A percentile compares a stretch with the other conserved stretches of the same genome.
Conservation (phyloP, 2,113 vertebrate genomes). For the Platysteira castanea region DNA sequence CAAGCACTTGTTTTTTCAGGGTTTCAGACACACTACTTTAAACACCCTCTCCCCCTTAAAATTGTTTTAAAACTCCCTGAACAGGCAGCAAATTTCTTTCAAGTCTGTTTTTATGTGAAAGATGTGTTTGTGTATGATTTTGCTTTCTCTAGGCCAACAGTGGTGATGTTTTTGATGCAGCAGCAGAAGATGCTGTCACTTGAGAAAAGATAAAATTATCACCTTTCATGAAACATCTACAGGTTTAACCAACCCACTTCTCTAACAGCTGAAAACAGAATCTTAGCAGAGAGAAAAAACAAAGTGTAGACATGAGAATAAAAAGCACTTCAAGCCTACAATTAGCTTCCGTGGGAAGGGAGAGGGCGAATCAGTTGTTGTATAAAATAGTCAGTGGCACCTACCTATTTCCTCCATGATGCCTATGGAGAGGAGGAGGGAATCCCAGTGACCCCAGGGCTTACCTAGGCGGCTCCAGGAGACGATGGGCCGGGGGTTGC, state of each 20-base stretch:
- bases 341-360: neutral
- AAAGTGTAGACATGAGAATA: neutral
- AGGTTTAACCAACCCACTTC: slow-evolving; percentile 43
- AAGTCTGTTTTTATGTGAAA: neutral
- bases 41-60: neutral
- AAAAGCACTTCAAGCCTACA: slow-evolving; percentile 35
- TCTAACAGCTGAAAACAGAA: slow-evolving; percentile 1
- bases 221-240: slow-evolving; percentile 52
- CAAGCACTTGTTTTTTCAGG: neutral
- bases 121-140: slow-evolving; percentile 25
- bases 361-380: neutral
- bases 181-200: slow-evolving; percentile 31
- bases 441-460: neutral
- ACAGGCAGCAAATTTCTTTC: slow-evolving; percentile 10
- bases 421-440: neutral
- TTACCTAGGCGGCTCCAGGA: slow-evolving; percentile 99
- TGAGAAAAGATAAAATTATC: slow-evolving; percentile 46
- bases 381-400: neutral
- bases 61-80: neutral
- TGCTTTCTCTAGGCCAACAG: slow-evolving; percentile 36
- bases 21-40: neutral
- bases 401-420: neutral
- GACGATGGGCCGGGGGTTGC: slow-evolving; percentile 96
- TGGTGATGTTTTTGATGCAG: slow-evolving; percentile 22
- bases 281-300: slow-evolving; percentile 10